Percentiles rank a stretch among this genome's conserved stretches.
These are phyloP conservation scores for Cirrhinus molitorella DNA, from an alignment of 2,797 vertebrate species.

Conservation along the genomic window DNA sequence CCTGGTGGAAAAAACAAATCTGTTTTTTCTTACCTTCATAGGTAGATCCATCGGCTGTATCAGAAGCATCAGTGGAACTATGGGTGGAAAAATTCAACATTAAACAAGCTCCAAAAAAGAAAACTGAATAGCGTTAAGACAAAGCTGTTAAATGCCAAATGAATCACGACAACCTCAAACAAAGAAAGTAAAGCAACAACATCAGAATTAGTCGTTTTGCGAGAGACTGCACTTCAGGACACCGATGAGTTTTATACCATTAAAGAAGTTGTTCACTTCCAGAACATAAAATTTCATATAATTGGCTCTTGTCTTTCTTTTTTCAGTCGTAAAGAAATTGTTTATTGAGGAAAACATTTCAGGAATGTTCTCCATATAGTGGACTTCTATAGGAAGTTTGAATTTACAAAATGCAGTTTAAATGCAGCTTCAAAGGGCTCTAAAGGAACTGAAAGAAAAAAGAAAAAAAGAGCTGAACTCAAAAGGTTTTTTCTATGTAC, in stretches of 20 bases:
- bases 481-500: no score
- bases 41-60: conserved; percentile 47
- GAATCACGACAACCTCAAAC: not conserved
- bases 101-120: not conserved
- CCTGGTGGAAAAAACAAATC: not conserved
- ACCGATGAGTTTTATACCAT: not conserved
- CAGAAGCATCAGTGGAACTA: conserved; percentile 49
- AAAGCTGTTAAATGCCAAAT: not conserved
- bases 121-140: not conserved
- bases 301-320: no score
- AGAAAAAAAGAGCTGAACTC: no score
- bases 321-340: no score
- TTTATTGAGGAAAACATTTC: no score
- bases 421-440: no score
- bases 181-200: not conserved
- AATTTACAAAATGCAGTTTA: no score
- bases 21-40: conserved; percentile 53
- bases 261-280: no score
- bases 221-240: not conserved
- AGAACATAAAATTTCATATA: no score
- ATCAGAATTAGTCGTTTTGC: not conserved
- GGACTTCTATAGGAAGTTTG: no score
- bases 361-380: no score
- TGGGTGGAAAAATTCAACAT: not conserved
- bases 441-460: no score